A percentile compares a stretch with the other conserved stretches of the same genome.
Conservation (phyloP, 1,140 invertebrate genomes). For the Myzus persicae region DNA sequence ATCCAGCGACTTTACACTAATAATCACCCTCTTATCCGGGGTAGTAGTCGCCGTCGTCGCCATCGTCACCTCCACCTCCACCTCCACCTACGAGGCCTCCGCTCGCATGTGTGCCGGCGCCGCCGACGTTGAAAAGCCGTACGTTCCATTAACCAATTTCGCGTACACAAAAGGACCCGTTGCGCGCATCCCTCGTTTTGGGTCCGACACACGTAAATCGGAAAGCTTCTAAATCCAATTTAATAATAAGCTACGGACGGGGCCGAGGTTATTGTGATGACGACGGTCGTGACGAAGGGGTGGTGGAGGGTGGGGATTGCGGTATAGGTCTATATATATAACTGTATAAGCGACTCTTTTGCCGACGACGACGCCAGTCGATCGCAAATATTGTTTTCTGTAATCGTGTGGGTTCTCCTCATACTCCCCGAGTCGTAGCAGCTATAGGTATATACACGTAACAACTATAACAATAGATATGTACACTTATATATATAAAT, state of each 20-base stretch:
- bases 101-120: not conserved
- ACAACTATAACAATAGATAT: slow-evolving; percentile 1
- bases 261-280: not conserved
- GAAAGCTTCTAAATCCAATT: slow-evolving; percentile 48
- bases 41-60: not conserved
- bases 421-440: not conserved
- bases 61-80: too few species aligned
- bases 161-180: slow-evolving; percentile 31
- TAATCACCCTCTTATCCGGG: not conserved
- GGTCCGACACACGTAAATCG: slow-evolving; percentile 41
- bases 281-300: not conserved
- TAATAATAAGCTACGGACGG: slow-evolving; percentile 2
- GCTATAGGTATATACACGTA: too few species aligned
- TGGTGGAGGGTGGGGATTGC: too few species aligned
- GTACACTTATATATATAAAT: too few species aligned
- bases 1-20: not conserved
- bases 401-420: not conserved
- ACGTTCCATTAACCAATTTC: slow-evolving; percentile 54
- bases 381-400: slow-evolving; percentile 9
- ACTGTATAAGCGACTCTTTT: not conserved
- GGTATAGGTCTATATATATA: not conserved
- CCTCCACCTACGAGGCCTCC: not conserved
- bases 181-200: not conserved
- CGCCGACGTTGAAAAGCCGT: slow-evolving; percentile 36
- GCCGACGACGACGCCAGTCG: not conserved